phyloP scores from a whole-genome alignment of 2,797 vertebrate genomes.

The Adelosebastes latens region DNA sequence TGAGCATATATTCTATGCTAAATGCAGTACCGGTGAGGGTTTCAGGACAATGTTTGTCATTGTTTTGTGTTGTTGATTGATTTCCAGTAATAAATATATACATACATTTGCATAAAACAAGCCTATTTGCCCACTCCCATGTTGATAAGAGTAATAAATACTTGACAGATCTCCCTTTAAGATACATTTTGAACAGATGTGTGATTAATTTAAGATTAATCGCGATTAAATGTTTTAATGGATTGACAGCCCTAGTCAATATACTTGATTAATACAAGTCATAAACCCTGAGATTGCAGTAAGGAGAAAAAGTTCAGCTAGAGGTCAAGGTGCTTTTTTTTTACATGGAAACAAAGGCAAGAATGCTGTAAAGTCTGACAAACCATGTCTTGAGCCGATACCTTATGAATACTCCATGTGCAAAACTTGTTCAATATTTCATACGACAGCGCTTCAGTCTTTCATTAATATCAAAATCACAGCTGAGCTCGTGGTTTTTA shows the following conservation, averaged over 20 bases:
- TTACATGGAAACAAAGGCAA: not conserved
- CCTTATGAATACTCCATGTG: not conserved
- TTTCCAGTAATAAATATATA: too few relatives aligned
- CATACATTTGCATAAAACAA: too few relatives aligned
- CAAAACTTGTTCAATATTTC: constrained; percentile 51
- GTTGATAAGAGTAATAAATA: too few relatives aligned
- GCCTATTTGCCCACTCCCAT: too few relatives aligned
- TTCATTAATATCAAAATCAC: constrained; percentile 39
- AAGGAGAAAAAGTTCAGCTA: not conserved
- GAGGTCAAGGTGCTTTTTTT: not conserved
- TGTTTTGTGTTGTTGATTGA: too few relatives aligned
- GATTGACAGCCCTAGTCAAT: not conserved
- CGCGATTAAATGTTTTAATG: too few relatives aligned
- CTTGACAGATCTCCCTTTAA: too few relatives aligned
- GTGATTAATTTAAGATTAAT: too few relatives aligned
- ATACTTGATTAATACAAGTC: constrained; percentile 19
- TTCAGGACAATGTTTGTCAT: too few relatives aligned
- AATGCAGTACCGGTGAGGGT: too few relatives aligned
- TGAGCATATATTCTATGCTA: too few relatives aligned
- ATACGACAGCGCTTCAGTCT: constrained; percentile 3
- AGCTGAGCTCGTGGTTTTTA: not conserved
- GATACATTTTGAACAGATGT: too few relatives aligned
- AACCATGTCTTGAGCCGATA: not conserved
- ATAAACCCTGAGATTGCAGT: not conserved
- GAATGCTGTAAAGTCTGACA: not conserved